These are phyloP conservation scores for Philonicus albiceps DNA, from an alignment of 2,888 invertebrate species.

Conservation along the genomic window DNA sequence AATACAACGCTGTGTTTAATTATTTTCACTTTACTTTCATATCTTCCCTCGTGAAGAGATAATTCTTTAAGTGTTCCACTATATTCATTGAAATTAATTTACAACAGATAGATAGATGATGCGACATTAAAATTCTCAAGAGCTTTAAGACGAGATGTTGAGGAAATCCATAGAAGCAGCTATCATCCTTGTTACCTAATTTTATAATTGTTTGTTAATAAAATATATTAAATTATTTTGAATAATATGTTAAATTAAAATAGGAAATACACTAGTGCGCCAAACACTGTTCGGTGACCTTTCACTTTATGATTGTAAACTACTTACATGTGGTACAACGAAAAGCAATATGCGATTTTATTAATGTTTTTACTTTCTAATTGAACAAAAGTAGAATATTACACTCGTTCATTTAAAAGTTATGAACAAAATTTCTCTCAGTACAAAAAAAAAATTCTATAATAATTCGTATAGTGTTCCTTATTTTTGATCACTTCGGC, in stretches of 20 bases:
- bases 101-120: constrained; percentile 60
- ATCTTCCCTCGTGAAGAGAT: constrained; percentile 57
- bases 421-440: too few species aligned
- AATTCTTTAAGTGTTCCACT: constrained; percentile 56
- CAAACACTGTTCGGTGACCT: too few species aligned
- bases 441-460: too few species aligned
- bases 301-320: too few species aligned
- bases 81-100: constrained; percentile 54
- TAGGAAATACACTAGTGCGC: too few species aligned
- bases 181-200: not conserved
- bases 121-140: constrained; percentile 73
- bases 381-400: too few species aligned
- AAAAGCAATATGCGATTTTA: too few species aligned
- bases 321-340: too few species aligned
- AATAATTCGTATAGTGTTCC: too few species aligned
- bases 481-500: too few species aligned
- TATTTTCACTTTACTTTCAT: constrained; percentile 54
- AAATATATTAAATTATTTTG: not conserved
- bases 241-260: not conserved
- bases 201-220: constrained; percentile 52
- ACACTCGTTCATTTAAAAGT: too few species aligned
- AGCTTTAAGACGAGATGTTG: constrained; percentile 76
- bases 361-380: too few species aligned
- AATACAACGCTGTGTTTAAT: not conserved
- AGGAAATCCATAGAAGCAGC: constrained; percentile 70